These are phyloP conservation scores for Philopedon plagiatum DNA, from an alignment of 2,888 invertebrate species.

Conservation along the genomic window DNA sequence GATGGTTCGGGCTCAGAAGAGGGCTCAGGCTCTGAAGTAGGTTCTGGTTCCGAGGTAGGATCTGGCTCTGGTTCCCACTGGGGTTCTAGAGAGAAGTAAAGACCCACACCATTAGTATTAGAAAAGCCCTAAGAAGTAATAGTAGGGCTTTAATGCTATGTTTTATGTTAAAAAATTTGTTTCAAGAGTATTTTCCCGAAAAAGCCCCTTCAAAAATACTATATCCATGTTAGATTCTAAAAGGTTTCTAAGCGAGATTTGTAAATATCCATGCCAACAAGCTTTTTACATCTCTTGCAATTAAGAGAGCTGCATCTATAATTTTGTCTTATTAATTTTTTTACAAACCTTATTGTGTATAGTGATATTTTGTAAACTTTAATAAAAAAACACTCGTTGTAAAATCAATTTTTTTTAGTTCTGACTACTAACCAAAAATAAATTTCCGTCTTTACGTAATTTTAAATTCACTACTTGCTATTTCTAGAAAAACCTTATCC, in stretches of 20 bases:
- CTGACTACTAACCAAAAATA: background rate
- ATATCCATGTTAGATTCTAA: constrained; percentile 13
- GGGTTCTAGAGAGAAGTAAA: constrained; percentile 58
- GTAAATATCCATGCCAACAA: too few species aligned
- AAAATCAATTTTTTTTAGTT: too few species aligned
- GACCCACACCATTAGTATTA: constrained; percentile 62
- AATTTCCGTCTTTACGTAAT: too few species aligned
- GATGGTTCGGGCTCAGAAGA: constrained; percentile 65
- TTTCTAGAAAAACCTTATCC: background rate
- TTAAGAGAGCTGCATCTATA: too few species aligned
- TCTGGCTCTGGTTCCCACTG: constrained; percentile 61
- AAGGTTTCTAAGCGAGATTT: background rate
- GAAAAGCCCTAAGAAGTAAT: constrained; percentile 27
- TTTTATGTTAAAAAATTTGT: background rate
- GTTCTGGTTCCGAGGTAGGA: constrained; percentile 61
- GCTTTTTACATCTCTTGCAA: too few species aligned
- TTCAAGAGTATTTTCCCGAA: background rate
- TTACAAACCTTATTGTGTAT: background rate
- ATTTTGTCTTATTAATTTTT: too few species aligned
- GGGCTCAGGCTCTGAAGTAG: constrained; percentile 68
- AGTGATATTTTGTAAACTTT: too few species aligned
- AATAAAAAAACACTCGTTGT: too few species aligned
- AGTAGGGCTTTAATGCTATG: constrained; percentile 3
- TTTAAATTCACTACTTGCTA: background rate
- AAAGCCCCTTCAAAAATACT: too few species aligned